Evolutionary conservation across 2,888 invertebrate species (phyloP).

Genomic region (Autographa pulchrina): DNA sequence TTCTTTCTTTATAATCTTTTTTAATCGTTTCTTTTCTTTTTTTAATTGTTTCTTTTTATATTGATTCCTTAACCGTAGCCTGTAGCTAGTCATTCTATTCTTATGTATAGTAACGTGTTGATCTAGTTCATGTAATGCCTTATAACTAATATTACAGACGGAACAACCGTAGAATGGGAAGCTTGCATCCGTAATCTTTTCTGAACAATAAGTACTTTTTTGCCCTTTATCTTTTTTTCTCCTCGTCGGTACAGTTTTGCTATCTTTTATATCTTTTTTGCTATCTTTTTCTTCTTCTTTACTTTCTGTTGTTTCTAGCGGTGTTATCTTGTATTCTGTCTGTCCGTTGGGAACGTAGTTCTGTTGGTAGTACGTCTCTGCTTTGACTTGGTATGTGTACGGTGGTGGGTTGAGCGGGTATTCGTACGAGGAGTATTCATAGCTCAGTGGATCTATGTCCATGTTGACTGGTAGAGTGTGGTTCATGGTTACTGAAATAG

Average conservation of each 20-base stretch:
- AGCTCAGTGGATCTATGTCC: constrained; percentile 78
- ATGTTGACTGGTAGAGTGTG: constrained; percentile 40
- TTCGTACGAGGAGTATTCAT: constrained; percentile 66
- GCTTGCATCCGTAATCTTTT: constrained; percentile 77
- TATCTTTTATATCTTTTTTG: constrained; percentile 38
- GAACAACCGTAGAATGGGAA: constrained; percentile 83
- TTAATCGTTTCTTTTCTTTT: constrained; percentile 74
- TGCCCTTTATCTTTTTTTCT: constrained; percentile 65
- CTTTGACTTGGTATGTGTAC: constrained; percentile 60
- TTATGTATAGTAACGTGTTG: constrained; percentile 79
- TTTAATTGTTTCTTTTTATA: constrained; percentile 75
- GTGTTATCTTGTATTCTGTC: constrained; percentile 11
- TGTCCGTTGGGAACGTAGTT: constrained; percentile 21
- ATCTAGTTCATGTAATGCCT: constrained; percentile 73
- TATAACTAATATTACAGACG: constrained; percentile 78
- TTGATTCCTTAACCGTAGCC: constrained; percentile 77
- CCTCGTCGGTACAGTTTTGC: constrained; percentile 58
- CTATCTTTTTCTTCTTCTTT: background rate
- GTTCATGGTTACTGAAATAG: constrained; percentile 63
- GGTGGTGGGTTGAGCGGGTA: constrained; percentile 15
- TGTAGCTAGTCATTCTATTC: constrained; percentile 82
- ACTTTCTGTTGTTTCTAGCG: constrained; percentile 2
- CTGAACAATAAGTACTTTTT: constrained; percentile 73
- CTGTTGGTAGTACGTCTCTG: constrained; percentile 49
- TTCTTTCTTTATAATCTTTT: constrained; percentile 69